Evolutionary conservation across 2,888 invertebrate genomes (phyloP), one percentile per base, ranked within the genome.

Genomic region (Saturnia japonica): DNA sequence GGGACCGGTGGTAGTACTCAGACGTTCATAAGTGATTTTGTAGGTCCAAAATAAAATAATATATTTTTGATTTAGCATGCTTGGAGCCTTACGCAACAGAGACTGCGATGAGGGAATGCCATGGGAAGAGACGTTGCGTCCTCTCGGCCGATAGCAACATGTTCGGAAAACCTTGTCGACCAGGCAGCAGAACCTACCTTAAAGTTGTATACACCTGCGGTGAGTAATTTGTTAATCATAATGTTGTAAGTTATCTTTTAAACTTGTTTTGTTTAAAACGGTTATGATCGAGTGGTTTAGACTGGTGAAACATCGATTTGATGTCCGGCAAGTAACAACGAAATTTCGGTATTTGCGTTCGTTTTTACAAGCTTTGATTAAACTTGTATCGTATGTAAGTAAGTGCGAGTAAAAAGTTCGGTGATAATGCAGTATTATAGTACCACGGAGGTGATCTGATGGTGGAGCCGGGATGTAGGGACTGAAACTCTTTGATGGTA

Each of bases 61-160:
- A 12, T 22, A 1, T 73, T 73, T 74, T 72, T 78, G 76, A 73
- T 72, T 43, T 80, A 98, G 98, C 97, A 25, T 98, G 98, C 88
- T 94, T 97, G 88, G 97, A 97, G 78, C 96, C 97, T 79, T 97
- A 97, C 89, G 97, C 98, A 8, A 97, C 98, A n/a, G 98, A 98
- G 91, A 97, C 97, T 25, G 97, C 98, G 70, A 97, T 98, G 96
- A 95, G 96, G 83, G 95, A 96, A 79, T 97, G 97, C 86, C 97
- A 97, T 85, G 97, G 97, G 51, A 96, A 97, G 85, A 94, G 97
- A 74, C 95, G 96, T 72, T 97, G 97, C 85, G 96, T 96, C 68
- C 94, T 97, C 69, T 95, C 96, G 34, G 97, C 97, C 3, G 97
- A 97, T 88, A 95, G 96, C 79, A 96, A 96, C 76, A 97, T 97